Evolutionary conservation across 2,888 invertebrate genomes (phyloP), one percentile per base, ranked within the genome.

Genomic region (Tillus elongatus): DNA sequence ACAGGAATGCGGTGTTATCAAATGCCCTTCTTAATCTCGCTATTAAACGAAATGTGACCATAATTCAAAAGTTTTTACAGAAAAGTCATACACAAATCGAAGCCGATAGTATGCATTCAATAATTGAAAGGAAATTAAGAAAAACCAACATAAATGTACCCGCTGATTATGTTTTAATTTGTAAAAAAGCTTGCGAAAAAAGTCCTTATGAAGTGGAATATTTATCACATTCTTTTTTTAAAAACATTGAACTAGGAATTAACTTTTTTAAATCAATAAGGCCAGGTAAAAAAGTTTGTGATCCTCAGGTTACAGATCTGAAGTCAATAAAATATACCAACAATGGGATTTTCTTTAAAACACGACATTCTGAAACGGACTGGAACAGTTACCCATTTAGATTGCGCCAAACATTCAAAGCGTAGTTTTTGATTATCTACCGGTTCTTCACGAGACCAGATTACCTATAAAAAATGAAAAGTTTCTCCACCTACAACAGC

Each of bases 1-100:
- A 36, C 15, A 14, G 36, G n/a, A 41, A 43, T 29, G 10, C 19
- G 3, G 30, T 36, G 6, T 11, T 45, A 11, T 33, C 41, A 19
- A 45, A 47, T 33, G 42, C 12, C 8, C 12, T 47, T 12, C 34
- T 45, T 8, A 40, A 42, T 35, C 35, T 45, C 8, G 41, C 43
- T 6, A 15, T 43, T 19, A 37, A 11, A 3, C 35, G 28, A 8
- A 15, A 33, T 15, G 24, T 47, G 6, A 42, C 38, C 8, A 33
- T 47, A 13, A 29, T 35, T 2, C 40, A 40, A 33, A 41, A 44
- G 31, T 44, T 34, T 28, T 31, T 46, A 32, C 39, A 40, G 36
- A 42, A 36, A 30, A 45, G 44, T 11, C 45, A 49, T 16, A 50
- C 3, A 44, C 45, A 48, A 33, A 45, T 48, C 43, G 45, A 47